These are phyloP conservation scores for Sinocyclocheilus anophthalmus DNA, from an alignment of 2,113 vertebrate genomes.

Conservation along the genomic window DNA sequence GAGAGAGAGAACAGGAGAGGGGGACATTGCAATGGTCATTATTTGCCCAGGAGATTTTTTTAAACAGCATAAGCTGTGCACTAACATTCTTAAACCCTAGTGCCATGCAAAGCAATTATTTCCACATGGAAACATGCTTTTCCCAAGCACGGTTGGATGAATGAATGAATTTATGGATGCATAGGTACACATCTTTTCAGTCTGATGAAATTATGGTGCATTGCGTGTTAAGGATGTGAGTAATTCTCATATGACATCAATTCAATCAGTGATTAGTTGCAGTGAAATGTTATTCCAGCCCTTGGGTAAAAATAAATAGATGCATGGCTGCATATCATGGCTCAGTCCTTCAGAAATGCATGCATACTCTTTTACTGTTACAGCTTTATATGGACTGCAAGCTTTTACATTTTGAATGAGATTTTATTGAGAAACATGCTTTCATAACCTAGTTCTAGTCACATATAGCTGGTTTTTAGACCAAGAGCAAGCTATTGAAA, in stretches of 20 bases:
- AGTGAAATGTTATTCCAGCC: conserved; percentile 18
- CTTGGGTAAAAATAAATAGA: conserved; percentile 8
- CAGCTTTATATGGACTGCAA: conserved; percentile 4
- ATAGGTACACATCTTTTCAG: neutral
- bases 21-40: neutral
- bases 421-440: neutral
- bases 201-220: neutral
- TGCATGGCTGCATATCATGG: conserved; percentile 10
- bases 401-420: conserved; percentile 21
- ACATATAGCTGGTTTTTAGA: neutral
- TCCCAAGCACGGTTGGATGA: neutral
- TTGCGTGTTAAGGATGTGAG: neutral
- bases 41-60: neutral
- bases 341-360: neutral
- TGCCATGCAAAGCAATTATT: neutral
- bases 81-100: neutral
- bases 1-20: neutral
- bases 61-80: neutral
- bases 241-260: conserved; percentile 1
- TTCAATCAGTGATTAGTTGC: conserved; percentile 7
- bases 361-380: neutral
- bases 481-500: conserved; percentile 7
- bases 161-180: conserved; percentile 1
- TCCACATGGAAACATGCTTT: neutral
- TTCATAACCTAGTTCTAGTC: conserved; percentile 11